phyloP scores from a whole-genome alignment of 2,888 invertebrate genomes.

The Heliconius erato region DNA sequence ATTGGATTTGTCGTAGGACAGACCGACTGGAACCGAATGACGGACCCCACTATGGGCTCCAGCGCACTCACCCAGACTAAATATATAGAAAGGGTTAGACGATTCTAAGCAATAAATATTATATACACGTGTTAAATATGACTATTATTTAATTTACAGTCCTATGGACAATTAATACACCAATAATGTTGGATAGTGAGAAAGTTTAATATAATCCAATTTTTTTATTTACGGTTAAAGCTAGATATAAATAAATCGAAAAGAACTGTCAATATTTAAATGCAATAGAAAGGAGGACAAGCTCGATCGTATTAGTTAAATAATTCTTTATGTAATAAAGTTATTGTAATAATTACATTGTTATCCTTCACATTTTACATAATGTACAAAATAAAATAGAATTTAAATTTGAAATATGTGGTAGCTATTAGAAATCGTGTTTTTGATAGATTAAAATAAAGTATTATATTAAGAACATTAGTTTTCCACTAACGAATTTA shows the following conservation, averaged over 20 bases:
- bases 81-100: conserved; percentile 90
- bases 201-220: not conserved
- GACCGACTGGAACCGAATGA: conserved; percentile 98
- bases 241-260: not conserved
- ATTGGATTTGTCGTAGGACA: conserved; percentile 99
- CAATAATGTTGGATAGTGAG: not conserved
- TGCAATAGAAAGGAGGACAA: not conserved
- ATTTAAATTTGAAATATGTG: conserved; percentile 4
- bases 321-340: not conserved
- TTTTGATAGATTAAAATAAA: not conserved
- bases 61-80: conserved; percentile 97
- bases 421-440: not conserved
- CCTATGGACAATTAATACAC: not conserved
- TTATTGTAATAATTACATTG: not conserved
- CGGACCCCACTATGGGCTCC: conserved; percentile 95
- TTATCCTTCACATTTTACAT: conserved; percentile 2
- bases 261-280: not conserved
- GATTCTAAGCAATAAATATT: conserved; percentile 45
- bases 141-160: not conserved
- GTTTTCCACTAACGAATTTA: not conserved
- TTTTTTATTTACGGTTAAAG: not conserved
- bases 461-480: not conserved
- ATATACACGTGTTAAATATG: not conserved
- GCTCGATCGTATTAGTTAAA: not conserved
- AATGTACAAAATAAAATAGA: conserved; percentile 16